Evolutionary conservation across 2,113 vertebrate genomes (phyloP), one percentile per base, ranked within the genome.

Genomic region (Ramphastos sulfuratus): DNA sequence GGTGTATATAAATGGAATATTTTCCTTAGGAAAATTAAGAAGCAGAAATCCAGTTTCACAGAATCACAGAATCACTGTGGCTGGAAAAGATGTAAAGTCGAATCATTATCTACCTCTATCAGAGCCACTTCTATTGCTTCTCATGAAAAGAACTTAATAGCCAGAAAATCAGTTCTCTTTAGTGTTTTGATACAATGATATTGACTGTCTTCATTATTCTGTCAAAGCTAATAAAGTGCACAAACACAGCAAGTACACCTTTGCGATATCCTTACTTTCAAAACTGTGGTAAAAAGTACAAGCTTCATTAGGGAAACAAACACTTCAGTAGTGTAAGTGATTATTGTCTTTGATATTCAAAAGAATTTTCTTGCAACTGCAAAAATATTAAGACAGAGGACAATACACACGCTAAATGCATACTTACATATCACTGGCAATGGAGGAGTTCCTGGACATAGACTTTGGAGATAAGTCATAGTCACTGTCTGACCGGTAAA

Each of bases 401-500:
- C 18, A 86, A 81, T 91, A 63, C 12, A 42, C 2, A 39, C 17
- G 37, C 13, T 44, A 56, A 17, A 17, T 31, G 87, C 42, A 13
- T 91, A 98, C 98, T 99, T 95, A 99, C 99, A 99, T 99, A 96
- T 99, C 99, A 97, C 99, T 99, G 96, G 99, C 99, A 87, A 99
- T 99, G 97, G 99, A 99, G 98, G 99, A 99, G 98, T 99, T 99
- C 87, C 99, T 98, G 92, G 99, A 99, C 99, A 99, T 99, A 60
- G 99, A 99, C 97, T 99, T 99, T 85, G 99, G 99, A 67, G 99
- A 99, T 90, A 99, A 98, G 97, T 99, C 99, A 97, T 99, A 99
- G 97, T 99, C 99, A 4, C 99, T 99, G 98, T 99, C 99, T 2
- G 99, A 99, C 82, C 99, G 98, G 95, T 99, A 99, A 75, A 99